Evolutionary conservation across 53 echinoderm and acorn worm genomes (phyloP).

Genomic region (Antedon mediterranea): DNA sequence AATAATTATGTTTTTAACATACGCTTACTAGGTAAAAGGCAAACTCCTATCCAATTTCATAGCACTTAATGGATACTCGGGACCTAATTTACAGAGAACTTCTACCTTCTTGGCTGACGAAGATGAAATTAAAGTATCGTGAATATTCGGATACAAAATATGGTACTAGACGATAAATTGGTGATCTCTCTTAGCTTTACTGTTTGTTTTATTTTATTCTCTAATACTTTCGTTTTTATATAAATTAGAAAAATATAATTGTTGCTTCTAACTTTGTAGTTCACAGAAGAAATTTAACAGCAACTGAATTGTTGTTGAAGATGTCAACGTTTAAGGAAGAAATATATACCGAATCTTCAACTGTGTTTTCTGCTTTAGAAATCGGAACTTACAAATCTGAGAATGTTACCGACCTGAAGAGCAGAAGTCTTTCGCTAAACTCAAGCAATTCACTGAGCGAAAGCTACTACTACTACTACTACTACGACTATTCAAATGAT

Average conservation of each 20-base stretch:
- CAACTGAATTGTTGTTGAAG: background rate
- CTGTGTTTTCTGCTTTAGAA: background rate
- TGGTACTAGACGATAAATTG: background rate
- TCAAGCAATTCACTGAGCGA: background rate
- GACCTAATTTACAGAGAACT: background rate
- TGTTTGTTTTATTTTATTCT: no score
- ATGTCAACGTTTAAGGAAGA: background rate
- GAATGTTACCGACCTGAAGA: background rate
- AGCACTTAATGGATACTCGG: background rate
- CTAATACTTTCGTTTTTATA: no score
- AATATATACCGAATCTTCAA: background rate
- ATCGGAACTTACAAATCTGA: background rate
- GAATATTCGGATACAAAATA: no score
- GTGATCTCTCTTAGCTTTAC: background rate
- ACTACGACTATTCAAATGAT: background rate
- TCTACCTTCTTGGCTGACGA: background rate
- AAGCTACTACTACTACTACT: no score
- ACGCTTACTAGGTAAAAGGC: no score
- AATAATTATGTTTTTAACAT: no score
- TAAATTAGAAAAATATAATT: background rate
- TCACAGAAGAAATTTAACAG: background rate
- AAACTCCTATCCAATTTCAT: no score
- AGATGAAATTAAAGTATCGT: background rate
- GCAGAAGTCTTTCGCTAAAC: background rate
- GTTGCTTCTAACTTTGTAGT: background rate